phyloP scores from a whole-genome alignment of 1,140 invertebrate genomes.

The Homarus americanus region DNA sequence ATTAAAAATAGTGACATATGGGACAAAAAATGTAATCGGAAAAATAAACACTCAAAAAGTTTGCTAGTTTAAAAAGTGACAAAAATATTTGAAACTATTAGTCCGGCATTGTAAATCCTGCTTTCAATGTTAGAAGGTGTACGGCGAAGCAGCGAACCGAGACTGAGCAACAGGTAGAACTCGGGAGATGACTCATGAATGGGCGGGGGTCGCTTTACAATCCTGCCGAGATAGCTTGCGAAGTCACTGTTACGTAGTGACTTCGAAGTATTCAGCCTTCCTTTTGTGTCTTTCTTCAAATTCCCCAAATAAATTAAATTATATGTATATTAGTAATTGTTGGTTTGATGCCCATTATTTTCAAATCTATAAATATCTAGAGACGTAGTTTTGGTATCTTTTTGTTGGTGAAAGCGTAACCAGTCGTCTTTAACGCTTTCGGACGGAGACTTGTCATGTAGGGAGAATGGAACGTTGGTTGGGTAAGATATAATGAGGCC shows the following conservation, averaged over 20 bases:
- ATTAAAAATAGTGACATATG: too few relatives aligned
- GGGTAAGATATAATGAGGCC: slow-evolving; percentile 20
- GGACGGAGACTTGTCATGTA: background rate
- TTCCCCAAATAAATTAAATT: background rate
- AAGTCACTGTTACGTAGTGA: background rate
- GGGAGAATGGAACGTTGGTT: background rate
- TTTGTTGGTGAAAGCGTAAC: too few relatives aligned
- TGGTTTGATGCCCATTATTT: too few relatives aligned
- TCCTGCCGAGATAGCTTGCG: background rate
- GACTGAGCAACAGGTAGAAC: slow-evolving; percentile 17
- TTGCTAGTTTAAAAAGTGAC: too few relatives aligned
- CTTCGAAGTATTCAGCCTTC: background rate
- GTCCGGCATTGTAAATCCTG: too few relatives aligned
- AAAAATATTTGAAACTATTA: too few relatives aligned
- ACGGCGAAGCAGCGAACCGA: background rate
- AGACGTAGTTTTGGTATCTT: too few relatives aligned
- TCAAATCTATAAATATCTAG: too few relatives aligned
- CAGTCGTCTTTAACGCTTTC: background rate
- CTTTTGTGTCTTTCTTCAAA: background rate
- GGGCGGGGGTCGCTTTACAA: slow-evolving; percentile 45
- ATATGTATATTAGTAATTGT: too few relatives aligned
- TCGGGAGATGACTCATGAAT: slow-evolving; percentile 60
- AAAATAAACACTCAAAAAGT: too few relatives aligned
- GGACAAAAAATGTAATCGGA: too few relatives aligned
- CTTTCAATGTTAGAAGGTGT: too few relatives aligned